Conservation (phyloP, 2,888 invertebrate species). For the Mellilla xanthometata region DNA sequence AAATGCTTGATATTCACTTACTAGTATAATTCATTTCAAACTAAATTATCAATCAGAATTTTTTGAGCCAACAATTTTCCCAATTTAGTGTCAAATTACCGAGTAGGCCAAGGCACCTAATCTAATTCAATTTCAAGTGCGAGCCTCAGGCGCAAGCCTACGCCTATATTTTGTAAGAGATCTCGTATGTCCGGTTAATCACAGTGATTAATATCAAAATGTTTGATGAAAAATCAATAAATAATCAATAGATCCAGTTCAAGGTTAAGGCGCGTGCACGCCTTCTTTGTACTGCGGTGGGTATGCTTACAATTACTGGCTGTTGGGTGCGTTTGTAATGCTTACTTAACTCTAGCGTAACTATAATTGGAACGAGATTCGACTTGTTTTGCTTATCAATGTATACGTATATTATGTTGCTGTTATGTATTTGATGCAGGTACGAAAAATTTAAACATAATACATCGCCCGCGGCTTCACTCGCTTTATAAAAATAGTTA, state of each 20-base stretch:
- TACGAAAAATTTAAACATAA: too few relatives aligned
- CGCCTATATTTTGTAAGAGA: conserved; percentile 24
- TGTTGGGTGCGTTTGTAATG: background rate
- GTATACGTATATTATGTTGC: too few relatives aligned
- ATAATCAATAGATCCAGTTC: conserved; percentile 52
- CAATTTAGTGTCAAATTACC: background rate
- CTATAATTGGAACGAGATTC: background rate
- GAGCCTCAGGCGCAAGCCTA: conserved; percentile 26
- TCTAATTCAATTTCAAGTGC: conserved; percentile 19
- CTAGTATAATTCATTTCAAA: too few relatives aligned
- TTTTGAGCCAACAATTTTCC: too few relatives aligned
- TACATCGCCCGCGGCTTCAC: too few relatives aligned
- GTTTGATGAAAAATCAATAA: conserved; percentile 56
- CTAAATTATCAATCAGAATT: too few relatives aligned
- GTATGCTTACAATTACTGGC: conserved; percentile 12
- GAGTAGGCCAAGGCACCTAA: conserved; percentile 10
- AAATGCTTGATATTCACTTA: too few relatives aligned
- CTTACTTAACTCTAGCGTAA: background rate
- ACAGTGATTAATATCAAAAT: conserved; percentile 51
- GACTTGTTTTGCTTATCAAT: too few relatives aligned
- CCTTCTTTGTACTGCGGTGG: conserved; percentile 37
- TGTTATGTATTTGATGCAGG: too few relatives aligned
- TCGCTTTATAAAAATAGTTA: too few relatives aligned
- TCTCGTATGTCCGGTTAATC: conserved; percentile 42
- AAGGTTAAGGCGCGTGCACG: conserved; percentile 50